Evolutionary conservation across 1,140 invertebrate genomes (phyloP).

Genomic region (Brachionus plicatilis): DNA sequence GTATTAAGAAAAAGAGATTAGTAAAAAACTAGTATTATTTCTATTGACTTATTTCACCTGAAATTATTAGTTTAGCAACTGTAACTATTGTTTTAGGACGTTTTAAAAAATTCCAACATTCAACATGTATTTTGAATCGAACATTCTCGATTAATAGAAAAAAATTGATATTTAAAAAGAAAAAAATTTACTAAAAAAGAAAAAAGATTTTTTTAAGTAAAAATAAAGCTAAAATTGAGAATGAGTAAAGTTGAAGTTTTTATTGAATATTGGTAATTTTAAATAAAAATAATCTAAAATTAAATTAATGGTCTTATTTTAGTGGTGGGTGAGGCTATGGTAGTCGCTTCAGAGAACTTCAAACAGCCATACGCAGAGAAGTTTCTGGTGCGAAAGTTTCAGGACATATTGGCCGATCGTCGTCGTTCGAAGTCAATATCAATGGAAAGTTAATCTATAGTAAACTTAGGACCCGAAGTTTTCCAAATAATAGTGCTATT

Average conservation of each 20-base stretch:
- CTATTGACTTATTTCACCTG: not conserved
- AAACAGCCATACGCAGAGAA: not conserved
- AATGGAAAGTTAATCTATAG: constrained; percentile 14
- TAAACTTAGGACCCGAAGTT: not conserved
- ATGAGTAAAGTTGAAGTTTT: not conserved
- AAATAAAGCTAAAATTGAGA: not conserved
- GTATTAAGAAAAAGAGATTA: no score
- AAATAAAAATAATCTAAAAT: not conserved
- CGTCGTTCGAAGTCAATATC: constrained; percentile 4
- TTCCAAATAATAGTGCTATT: not conserved
- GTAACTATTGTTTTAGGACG: not conserved
- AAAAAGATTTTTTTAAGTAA: not conserved
- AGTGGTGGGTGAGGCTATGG: constrained; percentile 36
- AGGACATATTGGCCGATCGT: not conserved
- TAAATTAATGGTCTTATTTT: not conserved
- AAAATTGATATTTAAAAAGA: no score
- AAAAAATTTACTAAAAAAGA: no score
- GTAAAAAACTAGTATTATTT: no score
- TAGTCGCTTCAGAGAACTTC: not conserved
- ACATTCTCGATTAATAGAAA: no score
- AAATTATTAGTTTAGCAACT: not conserved
- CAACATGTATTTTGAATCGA: not conserved
- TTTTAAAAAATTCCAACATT: not conserved
- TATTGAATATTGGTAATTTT: constrained; percentile 18
- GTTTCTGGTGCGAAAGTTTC: not conserved